Evolutionary conservation across 2,888 invertebrate genomes (phyloP), one percentile per base, ranked within the genome.

Genomic region (Phalera bucephala): DNA sequence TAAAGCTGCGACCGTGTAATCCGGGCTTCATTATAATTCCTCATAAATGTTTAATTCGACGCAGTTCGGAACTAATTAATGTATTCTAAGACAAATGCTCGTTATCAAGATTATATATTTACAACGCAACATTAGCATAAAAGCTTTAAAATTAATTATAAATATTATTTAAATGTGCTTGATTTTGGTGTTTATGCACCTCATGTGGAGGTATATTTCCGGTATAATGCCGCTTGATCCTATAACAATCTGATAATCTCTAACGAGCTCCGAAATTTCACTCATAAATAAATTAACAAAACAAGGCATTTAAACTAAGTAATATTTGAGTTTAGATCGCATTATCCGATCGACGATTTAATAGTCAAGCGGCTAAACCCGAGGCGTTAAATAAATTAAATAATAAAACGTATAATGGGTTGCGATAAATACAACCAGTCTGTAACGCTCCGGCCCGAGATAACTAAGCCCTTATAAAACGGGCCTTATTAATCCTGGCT

Each of bases 311-410:
- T 63, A 69, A 60, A 67, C 65, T 66, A 66, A 80, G 64, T 76
- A 73, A 81, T 82, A 79, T 85, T 83, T 73, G 73, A 76, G 72
- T 80, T 80, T 67, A 71, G 73, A 83, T 82, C 77, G 66, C 73
- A 77, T 83, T 86, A 84, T 76, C 82, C 80, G 72, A 61, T 75
- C 80, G 72, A 79, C 82, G 70, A 80, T 85, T 85, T 84, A 87
- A 86, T 88, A 88, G 88, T 82, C 82, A 80, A 80, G 75, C 77
- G 72, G 79, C 85, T 86, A 85, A 84, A 73, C 71, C 62, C 69
- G 64, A 76, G 73, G 84, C 75, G 86, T 86, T 87, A 87, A 87
- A 88, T 88, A 88, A 89, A 88, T 89, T 88, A 87, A 87, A 88
- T 87, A 88, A 88, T 88, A 86, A 88, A 88, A 85, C 72, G 79